Evolutionary conservation across 1,140 invertebrate genomes (phyloP).

Genomic region (Aphelenchoides fujianensis): DNA sequence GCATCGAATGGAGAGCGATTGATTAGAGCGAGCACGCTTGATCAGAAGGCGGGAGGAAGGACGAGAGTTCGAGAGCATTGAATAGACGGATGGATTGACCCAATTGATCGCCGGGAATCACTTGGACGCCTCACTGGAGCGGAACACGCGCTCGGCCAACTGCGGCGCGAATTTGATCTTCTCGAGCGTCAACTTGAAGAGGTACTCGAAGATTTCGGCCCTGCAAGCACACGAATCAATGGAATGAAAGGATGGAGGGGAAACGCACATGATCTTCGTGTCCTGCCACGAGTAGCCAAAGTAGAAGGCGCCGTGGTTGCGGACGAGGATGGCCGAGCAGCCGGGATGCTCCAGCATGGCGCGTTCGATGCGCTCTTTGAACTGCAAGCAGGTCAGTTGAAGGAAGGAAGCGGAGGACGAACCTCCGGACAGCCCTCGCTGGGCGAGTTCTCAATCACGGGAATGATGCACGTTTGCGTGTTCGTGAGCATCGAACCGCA

Average conservation of each 20-base stretch:
- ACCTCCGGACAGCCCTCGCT: constrained; percentile 18
- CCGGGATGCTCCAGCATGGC: constrained; percentile 6
- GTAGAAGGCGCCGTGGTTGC: constrained; percentile 19
- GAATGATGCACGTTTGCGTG: constrained; percentile 11
- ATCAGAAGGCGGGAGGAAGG: too few relatives aligned
- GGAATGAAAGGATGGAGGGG: background rate
- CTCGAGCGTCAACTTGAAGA: constrained; percentile 17
- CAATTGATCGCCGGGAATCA: too few relatives aligned
- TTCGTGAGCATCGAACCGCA: background rate
- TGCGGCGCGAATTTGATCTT: constrained; percentile 14
- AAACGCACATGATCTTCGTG: constrained; percentile 16
- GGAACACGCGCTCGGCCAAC: background rate
- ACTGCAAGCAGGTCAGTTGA: background rate
- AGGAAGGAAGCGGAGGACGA: background rate
- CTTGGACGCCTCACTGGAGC: too few relatives aligned
- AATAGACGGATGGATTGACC: too few relatives aligned
- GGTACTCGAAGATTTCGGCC: constrained; percentile 23
- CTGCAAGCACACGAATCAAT: background rate
- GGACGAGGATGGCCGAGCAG: constrained; percentile 11
- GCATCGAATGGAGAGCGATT: too few relatives aligned
- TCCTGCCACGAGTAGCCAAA: constrained; percentile 17
- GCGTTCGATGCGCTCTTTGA: constrained; percentile 6
- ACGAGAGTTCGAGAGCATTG: too few relatives aligned
- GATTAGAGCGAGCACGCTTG: too few relatives aligned
- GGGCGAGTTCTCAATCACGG: constrained; percentile 16